Evolutionary conservation across 2,888 invertebrate genomes (phyloP).

Genomic region (Mythimna lalbum): DNA sequence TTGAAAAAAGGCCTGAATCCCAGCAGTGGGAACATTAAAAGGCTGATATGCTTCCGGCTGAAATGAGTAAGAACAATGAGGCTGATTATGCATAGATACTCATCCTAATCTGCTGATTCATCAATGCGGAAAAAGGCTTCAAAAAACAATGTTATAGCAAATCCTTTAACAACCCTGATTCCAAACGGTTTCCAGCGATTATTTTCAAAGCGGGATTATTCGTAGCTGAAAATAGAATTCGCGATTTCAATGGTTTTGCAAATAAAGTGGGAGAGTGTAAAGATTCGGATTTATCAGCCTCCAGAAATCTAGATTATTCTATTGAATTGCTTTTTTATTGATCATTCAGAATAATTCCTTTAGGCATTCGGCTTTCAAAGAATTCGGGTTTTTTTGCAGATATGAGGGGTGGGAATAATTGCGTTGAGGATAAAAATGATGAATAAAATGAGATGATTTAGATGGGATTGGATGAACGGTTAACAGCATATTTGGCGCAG

Average conservation of each 20-base stretch:
- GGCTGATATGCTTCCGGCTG: no score
- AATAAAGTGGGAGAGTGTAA: constrained; percentile 20
- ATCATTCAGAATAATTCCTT: constrained; percentile 28
- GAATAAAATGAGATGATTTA: neutral
- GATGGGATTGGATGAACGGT: neutral
- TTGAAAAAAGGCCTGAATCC: no score
- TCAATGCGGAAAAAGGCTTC: neutral
- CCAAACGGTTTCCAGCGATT: constrained; percentile 19
- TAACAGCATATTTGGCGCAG: no score
- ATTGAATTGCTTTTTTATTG: constrained; percentile 50
- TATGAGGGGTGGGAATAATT: constrained; percentile 1
- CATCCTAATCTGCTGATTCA: constrained; percentile 19
- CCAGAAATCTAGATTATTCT: constrained; percentile 49
- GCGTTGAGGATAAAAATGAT: neutral
- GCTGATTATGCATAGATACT: neutral
- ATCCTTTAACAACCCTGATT: constrained; percentile 16
- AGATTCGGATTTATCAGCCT: constrained; percentile 42
- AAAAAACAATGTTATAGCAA: constrained; percentile 30
- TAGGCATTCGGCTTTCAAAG: constrained; percentile 6
- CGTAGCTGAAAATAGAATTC: constrained; percentile 37
- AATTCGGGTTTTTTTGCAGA: neutral
- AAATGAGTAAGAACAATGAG: no score
- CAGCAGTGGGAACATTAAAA: no score
- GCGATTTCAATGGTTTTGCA: constrained; percentile 40
- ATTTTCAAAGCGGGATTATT: constrained; percentile 25